phyloP scores from a whole-genome alignment of 2,113 vertebrate species.

The Suricata suricatta region DNA sequence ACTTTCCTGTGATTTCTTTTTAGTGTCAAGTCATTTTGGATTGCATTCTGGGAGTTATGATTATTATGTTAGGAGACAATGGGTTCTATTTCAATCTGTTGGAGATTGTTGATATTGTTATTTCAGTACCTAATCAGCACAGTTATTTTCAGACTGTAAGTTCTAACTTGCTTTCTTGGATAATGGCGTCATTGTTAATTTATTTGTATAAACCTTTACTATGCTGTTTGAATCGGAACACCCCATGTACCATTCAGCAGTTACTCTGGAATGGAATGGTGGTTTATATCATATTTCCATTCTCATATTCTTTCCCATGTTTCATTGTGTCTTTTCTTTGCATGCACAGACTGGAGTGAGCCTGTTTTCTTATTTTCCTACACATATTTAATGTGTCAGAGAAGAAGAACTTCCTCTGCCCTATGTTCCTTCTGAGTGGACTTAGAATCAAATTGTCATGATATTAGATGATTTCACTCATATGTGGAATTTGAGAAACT shows the following conservation, averaged over 20 bases:
- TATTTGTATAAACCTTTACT: background rate
- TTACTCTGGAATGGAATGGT: background rate
- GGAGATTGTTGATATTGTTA: background rate
- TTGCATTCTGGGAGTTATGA: background rate
- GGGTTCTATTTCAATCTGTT: background rate
- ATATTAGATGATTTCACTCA: background rate
- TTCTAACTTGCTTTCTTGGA: background rate
- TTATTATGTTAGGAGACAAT: background rate
- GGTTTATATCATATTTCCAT: background rate
- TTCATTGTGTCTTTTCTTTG: background rate
- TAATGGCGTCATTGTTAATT: background rate
- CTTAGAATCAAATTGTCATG: background rate
- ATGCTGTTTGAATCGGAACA: background rate
- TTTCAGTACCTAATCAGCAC: background rate
- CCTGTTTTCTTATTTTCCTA: background rate
- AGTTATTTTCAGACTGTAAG: background rate
- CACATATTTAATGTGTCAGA: background rate
- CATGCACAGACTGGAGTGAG: background rate
- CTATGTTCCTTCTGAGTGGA: background rate
- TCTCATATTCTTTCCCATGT: background rate
- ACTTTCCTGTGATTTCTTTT: background rate
- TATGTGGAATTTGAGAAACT: too few species aligned
- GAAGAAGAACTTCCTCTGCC: background rate
- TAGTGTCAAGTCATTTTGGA: background rate
- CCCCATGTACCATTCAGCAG: background rate